Base-by-base conservation (phyloP, 2,888 invertebrate species). In the Drosophila ochracea region DNA sequence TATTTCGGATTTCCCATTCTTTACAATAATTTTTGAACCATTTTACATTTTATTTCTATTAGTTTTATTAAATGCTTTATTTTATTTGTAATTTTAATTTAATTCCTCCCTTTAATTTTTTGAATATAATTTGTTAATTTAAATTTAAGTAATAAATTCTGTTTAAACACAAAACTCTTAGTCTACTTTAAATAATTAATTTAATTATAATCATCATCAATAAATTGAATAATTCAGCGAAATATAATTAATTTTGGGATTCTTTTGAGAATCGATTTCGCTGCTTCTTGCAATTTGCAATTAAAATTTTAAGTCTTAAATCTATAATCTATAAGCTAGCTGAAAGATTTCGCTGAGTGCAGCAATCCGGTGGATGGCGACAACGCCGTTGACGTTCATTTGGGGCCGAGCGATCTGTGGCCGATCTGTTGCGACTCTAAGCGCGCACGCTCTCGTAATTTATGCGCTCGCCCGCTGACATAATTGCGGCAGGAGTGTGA, bases 381-480 rank as follows among this genome's bases (percentile, higher is more conserved):
- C 71, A 77, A 39, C 64, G 43, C 47, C 62, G 80, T 75, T 82
- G 85, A 84, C 82, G 82, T 76, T 78, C 80, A 86, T 83, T 77
- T 82, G 74, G 70, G 61, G 16, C 53, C 41, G 21, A 35, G 53
- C 68, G 73, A 76, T 76, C 75, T 62, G 41, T 37, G 11, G 59
- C 58, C 52, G 59, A 76, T 73, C 73, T 59, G 61, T 57, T 64
- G 59, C 30, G 41, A 63, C 78, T 77, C 64, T 67, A 62, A 66
- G 68, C 80, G 68, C 73, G 63, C 68, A 57, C 41, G 62, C 73
- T 74, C 74, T 66, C 25, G 81, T 86, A 81, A 87, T 87, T 87
- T 87, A 87, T 89, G 89, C 89, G 71, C 71, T 76, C 63, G 77
- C 76, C 72, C 77, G 87, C 80, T 89, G 87, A 89, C 89, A 89